Evolutionary conservation across 1,140 invertebrate genomes (phyloP).

Genomic region (Drosophila ercepeae): DNA sequence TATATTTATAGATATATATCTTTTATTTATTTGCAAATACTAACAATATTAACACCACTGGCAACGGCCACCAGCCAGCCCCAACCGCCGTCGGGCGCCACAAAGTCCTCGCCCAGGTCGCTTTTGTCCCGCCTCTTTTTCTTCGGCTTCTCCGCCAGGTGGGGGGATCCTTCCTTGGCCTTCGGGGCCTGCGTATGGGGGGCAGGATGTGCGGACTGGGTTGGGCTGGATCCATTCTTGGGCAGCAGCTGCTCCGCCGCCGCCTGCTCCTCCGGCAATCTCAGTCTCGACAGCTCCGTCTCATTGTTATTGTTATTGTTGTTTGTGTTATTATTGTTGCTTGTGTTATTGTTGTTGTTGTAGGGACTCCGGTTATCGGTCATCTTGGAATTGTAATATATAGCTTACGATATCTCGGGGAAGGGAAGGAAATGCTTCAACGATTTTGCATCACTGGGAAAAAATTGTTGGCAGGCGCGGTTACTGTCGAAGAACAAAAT

Average conservation of each 20-base stretch:
- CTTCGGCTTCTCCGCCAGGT: conserved; percentile 19
- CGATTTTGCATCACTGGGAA: conserved; percentile 47
- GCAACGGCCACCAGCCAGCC: conserved; percentile 82
- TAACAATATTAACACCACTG: conserved; percentile 76
- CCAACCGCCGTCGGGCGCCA: conserved; percentile 82
- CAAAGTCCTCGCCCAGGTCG: conserved; percentile 80
- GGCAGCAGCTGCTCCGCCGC: conserved; percentile 16
- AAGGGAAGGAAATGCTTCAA: not conserved
- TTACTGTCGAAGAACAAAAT: too few relatives aligned
- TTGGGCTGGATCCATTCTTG: conserved; percentile 38
- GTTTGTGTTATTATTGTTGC: conserved; percentile 14
- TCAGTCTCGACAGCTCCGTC: conserved; percentile 45
- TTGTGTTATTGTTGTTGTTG: conserved; percentile 21
- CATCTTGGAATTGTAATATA: conserved; percentile 44
- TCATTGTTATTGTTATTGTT: conserved; percentile 43
- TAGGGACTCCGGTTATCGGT: conserved; percentile 53
- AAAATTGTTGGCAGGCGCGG: not conserved
- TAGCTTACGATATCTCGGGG: too few relatives aligned
- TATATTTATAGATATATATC: not conserved
- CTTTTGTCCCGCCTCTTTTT: conserved; percentile 79
- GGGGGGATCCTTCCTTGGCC: conserved; percentile 5
- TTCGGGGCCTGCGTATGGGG: conserved; percentile 2
- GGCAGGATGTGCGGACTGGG: not conserved
- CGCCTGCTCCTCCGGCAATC: conserved; percentile 41
- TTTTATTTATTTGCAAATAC: conserved; percentile 12